A percentile compares a stretch with the other conserved stretches of the same genome.
These are phyloP conservation scores for Xenopus laevis DNA, from an alignment of 2,113 vertebrate genomes.

Conservation along the genomic window DNA sequence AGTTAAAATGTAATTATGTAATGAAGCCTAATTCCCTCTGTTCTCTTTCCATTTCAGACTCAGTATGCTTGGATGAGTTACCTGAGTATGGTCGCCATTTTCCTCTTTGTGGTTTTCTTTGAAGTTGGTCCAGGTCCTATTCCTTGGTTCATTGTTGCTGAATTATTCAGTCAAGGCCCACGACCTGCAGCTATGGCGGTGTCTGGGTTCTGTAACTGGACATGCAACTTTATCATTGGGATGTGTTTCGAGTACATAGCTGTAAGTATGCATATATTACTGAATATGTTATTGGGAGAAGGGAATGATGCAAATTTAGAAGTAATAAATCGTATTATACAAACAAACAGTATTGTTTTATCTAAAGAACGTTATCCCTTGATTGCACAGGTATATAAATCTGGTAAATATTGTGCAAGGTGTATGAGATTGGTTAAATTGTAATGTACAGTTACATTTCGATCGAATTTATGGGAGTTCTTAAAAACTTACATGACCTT, in stretches of 20 bases:
- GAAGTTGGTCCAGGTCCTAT: constrained; percentile 94
- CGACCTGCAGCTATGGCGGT: constrained; percentile 85
- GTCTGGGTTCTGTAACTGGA: constrained; percentile 89
- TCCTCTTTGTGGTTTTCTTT: constrained; percentile 92
- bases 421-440: too few species aligned
- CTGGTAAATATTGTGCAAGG: too few species aligned
- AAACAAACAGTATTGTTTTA: too few species aligned
- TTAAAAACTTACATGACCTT: too few species aligned
- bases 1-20: too few species aligned
- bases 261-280: constrained; percentile 59
- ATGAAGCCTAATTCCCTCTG: not conserved
- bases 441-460: too few species aligned
- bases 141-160: constrained; percentile 95
- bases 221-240: constrained; percentile 88
- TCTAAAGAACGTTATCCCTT: too few species aligned
- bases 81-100: constrained; percentile 83
- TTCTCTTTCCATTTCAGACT: constrained; percentile 52
- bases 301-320: too few species aligned
- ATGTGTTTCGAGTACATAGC: constrained; percentile 88
- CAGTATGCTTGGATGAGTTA: constrained; percentile 86
- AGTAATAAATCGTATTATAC: too few species aligned
- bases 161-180: constrained; percentile 95
- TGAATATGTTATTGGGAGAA: too few species aligned
- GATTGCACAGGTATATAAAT: too few species aligned
- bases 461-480: too few species aligned